phyloP scores from a whole-genome alignment of 1,140 invertebrate genomes.

The Bombus breviceps region DNA sequence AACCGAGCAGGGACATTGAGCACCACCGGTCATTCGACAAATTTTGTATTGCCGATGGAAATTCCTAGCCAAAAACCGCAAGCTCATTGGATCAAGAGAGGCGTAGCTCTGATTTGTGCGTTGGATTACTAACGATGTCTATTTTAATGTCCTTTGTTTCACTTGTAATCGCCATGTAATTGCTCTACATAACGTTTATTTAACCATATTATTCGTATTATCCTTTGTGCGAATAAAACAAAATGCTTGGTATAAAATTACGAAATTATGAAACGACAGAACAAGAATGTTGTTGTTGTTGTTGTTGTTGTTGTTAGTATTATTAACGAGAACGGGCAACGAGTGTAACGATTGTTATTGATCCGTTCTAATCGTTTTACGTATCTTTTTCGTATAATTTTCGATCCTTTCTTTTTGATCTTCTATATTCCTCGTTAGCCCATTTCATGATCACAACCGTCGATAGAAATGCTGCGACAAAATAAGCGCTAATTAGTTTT shows the following conservation, averaged over 20 bases:
- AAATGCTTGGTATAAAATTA: not conserved
- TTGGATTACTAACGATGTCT: slow-evolving; percentile 85
- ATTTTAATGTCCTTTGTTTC: not conserved
- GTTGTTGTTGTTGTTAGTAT: no score
- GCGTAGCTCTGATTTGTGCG: slow-evolving; percentile 90
- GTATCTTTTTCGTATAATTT: slow-evolving; percentile 59
- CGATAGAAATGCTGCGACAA: slow-evolving; percentile 27
- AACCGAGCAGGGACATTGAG: slow-evolving; percentile 87
- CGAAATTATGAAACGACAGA: no score
- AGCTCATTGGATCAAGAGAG: slow-evolving; percentile 90
- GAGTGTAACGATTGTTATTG: not conserved
- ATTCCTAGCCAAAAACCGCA: slow-evolving; percentile 85
- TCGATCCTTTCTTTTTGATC: slow-evolving; percentile 52
- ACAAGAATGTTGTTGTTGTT: no score
- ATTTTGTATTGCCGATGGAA: slow-evolving; percentile 89
- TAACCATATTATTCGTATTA: not conserved
- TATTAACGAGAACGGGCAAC: no score
- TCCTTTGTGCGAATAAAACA: not conserved
- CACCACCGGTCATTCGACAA: slow-evolving; percentile 92
- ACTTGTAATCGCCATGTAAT: not conserved
- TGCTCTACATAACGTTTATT: not conserved
- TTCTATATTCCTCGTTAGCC: not conserved
- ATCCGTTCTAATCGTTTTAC: not conserved
- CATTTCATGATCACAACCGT: not conserved
- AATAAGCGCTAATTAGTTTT: no score